Conservation (phyloP, 2,113 vertebrate genomes). For the Gavialis gangeticus region DNA sequence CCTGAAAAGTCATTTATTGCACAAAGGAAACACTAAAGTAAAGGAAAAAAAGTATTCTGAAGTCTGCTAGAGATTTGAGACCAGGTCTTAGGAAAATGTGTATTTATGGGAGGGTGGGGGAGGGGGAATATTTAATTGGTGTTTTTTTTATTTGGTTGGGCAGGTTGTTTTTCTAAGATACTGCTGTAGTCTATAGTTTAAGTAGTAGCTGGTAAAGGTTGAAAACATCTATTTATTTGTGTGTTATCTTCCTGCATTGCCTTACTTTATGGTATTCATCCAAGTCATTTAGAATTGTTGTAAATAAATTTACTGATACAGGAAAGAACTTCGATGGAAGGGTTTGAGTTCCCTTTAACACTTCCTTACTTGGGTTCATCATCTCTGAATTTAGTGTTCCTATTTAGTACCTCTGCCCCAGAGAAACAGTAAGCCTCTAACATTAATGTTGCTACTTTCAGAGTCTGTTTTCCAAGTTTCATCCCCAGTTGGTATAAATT, state of each 20-base stretch:
- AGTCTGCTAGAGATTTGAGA: background rate
- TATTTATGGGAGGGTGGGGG: too few relatives aligned
- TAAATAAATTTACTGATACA: background rate
- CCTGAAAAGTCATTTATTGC: constrained; percentile 10
- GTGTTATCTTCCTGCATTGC: background rate
- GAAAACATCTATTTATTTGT: background rate
- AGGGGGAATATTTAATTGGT: background rate
- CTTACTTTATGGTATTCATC: background rate
- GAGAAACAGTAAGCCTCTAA: too few relatives aligned
- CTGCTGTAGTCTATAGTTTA: background rate
- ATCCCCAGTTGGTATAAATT: background rate
- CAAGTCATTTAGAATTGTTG: background rate
- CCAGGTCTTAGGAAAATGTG: background rate
- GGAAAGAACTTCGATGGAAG: background rate
- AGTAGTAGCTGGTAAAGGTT: background rate
- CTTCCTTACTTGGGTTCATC: background rate
- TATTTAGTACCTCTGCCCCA: background rate
- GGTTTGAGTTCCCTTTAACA: background rate
- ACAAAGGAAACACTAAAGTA: background rate
- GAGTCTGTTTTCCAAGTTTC: background rate
- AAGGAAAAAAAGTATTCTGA: background rate
- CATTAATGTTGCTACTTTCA: background rate
- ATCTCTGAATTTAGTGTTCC: background rate
- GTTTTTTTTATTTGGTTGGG: background rate
- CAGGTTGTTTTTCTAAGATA: constrained; percentile 5